Base-by-base conservation (phyloP, 53 echinoderm and acorn worm species). In the Apostichopus leukothele region DNA sequence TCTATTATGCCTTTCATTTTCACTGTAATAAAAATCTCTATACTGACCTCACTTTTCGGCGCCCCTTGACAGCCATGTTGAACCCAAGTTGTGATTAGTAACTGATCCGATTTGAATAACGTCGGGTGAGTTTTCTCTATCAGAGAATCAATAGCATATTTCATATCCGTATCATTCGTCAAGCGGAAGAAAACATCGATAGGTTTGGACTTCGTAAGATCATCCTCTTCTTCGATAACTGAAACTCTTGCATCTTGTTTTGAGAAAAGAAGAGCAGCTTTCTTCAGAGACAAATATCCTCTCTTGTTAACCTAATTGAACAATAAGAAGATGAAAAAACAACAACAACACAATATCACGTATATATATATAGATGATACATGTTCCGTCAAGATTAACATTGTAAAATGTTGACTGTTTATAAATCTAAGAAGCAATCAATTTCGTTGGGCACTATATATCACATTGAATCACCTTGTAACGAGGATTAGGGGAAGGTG, bases 301-400 rank as follows among this genome's bases (percentile, higher is more conserved):
- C 23, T 50, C 78, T 77, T 77, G 78, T 77, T 77, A 14, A 77
- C 50, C 78, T 77, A 23, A 57, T 39, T 39, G 39, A 39, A 39
- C 39, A 39, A 39, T 39, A 3, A 39, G 3, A 39, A 39, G 1
- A 25, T 25, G 25, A 25, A 25, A 25, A 25, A 25, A n/a, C n/a
- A 3, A 39, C 39, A 39, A 39, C 39, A 39, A 39, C 2, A 39
- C 39, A 39, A 39, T 39, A 39, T 39, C 39, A 39, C 39, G 39
- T 39, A 39, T 39, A 3, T 39, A 0, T 39, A 39, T 39, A 39
- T 39, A 39, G 39, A 39, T 39, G 39, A 39, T 39, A 39, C 39
- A 39, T 39, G 39, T 39, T 39, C 39, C 39, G 39, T 39, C 39
- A 39, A 39, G 39, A 39, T 39, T 39, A 39, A 39, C 39, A 39